Evolutionary conservation across 2,797 vertebrate species (phyloP), one percentile per base, ranked within the genome.

Genomic region (Triplophysa bombifrons): DNA sequence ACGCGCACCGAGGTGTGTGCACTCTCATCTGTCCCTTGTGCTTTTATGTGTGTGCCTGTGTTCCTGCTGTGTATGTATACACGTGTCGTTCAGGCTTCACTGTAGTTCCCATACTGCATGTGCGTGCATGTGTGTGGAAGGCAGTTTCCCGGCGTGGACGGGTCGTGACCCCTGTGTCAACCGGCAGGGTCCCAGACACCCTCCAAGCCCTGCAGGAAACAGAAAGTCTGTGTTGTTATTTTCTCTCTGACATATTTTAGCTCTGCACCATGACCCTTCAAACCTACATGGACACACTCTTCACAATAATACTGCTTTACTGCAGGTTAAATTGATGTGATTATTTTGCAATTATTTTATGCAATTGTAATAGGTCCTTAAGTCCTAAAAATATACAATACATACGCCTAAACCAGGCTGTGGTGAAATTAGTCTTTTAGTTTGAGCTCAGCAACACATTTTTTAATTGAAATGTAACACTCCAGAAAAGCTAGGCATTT

Each of bases 191-290:
- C 88, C 85, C 53, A 92, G 92, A 91, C 89, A 80, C 91, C 93
- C 90, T 90, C 88, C 76, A 74, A 86, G 88, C 34, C 88, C 70
- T 84, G 85, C 93, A 93, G 92, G 92, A 94, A 94, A 92, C 86
- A 90, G 88, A 89, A 86, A 89, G 93, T 91, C 94, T 94, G 92
- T 92, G 92, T 93, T 93, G 83, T 91, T 93, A 91, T 95, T 93
- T 89, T 88, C 92, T 94, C 92, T 94, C 93, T 93, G 89, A 89
- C 88, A 90, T 91, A 93, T 92, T 92, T 90, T 88, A 92, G 86
- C 90, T 79, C 87, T 80, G 82, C 60, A 86, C 78, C 4, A 25
- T 89, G 88, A 92, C 91, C 91, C 88, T 89, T 60, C 68, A 72
- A 66, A 76, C 72, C 53, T 63, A 2, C 44, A 46, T 46, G 2